Evolutionary conservation across 2,113 vertebrate genomes (phyloP), one percentile per base, ranked within the genome.

Genomic region (Odocoileus virginianus): DNA sequence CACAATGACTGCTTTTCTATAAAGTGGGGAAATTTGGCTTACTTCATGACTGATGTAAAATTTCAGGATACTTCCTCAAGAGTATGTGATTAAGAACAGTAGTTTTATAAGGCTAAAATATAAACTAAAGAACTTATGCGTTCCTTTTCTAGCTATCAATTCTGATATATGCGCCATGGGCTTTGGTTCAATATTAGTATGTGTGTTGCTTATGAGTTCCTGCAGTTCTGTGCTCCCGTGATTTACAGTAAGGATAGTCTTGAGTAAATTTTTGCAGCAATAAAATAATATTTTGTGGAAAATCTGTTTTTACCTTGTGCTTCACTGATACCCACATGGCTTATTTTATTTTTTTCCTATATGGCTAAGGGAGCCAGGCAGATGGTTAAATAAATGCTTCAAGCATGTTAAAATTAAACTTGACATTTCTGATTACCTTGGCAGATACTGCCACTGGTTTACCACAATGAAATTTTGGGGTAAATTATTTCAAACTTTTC

Each of bases 381-480:
- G 61, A 95, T 96, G 87, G 79, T 97, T 97, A 94, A 94, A 95
- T 81, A 90, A 93, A 94, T 85, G 60, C 36, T 93, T 97, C 33
- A 57, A 97, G 89, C 93, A 76, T 91, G 50, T 93, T 91, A 94
- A 97, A 93, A 94, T 97, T 94, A 96, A 95, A 89, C 23, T 54
- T 94, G 91, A 95, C 86, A 93, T 92, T 94, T 95, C 91, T 96
- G 67, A 96, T 95, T 94, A 97, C 12, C 4, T 95, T 97, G 67
- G 89, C 67, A 94, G 58, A 91, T 64, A 94, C 27, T 85, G 14
- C n/a, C 82, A 95, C 43, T 91, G 89, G 94, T 85, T 97, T 96
- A 52, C 2, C 64, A 94, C 16, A 79, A 21, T 81, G 43, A 19
- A 85, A 79, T 85, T 92, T 92, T 64, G 45, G 33, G 17, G 57